Percentiles rank a stretch among this genome's conserved stretches.
Evolutionary conservation across 2,797 vertebrate genomes (phyloP).

Genomic region (Okamejei kenojei): DNA sequence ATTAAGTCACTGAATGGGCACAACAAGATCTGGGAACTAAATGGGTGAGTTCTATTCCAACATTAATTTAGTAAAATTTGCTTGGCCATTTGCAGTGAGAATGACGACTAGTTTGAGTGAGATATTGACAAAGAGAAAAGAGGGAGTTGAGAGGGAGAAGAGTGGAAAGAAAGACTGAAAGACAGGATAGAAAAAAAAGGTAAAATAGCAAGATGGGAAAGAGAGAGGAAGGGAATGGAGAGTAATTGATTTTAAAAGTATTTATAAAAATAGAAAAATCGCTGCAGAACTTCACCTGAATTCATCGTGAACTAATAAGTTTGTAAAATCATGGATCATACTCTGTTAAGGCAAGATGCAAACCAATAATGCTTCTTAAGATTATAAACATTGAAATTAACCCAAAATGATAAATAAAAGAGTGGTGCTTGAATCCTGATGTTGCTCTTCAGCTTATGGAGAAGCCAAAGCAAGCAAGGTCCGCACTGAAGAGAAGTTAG

Average conservation of each 20-base stretch:
- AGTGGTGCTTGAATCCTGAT: not conserved
- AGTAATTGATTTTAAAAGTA: not conserved
- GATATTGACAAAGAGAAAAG: not conserved
- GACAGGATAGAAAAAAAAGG: no score
- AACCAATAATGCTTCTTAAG: not conserved
- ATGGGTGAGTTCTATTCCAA: no score
- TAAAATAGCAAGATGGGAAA: no score
- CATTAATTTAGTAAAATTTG: no score
- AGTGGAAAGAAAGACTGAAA: no score
- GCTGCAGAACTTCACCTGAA: not conserved
- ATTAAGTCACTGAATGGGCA: no score
- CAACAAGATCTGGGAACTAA: no score
- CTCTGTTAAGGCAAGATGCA: not conserved
- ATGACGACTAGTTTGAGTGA: not conserved
- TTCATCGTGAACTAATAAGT: not conserved
- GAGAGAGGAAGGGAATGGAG: not conserved
- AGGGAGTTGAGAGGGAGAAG: not conserved
- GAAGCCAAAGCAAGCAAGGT: slow-evolving; percentile 28
- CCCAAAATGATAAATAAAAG: not conserved
- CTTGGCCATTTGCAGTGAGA: no score
- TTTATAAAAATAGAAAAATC: not conserved
- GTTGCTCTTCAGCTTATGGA: slow-evolving; percentile 15
- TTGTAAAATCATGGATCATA: not conserved
- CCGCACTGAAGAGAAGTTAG: not conserved
- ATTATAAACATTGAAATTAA: not conserved